These are phyloP conservation scores for Bambusicola thoracicus DNA, from an alignment of 2,113 vertebrate species.

Conservation along the genomic window DNA sequence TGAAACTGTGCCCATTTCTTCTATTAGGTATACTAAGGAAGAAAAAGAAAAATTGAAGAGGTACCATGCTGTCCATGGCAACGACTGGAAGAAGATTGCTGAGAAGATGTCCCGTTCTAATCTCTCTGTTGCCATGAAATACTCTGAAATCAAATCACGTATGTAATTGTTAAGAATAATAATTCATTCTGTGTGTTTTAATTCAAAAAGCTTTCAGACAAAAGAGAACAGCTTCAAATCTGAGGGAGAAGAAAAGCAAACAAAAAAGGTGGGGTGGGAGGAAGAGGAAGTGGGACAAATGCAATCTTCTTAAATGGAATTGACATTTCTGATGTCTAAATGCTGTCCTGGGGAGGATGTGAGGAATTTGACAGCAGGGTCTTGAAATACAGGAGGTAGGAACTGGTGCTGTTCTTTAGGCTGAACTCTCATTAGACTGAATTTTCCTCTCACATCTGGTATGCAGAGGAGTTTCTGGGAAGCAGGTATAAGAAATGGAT, in stretches of 20 bases:
- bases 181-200: background rate
- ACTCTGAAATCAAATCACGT: conserved; percentile 74
- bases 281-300: background rate
- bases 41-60: conserved; percentile 71
- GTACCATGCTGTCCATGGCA: conserved; percentile 72
- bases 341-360: background rate
- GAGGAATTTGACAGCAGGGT: background rate
- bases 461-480: background rate
- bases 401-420: background rate
- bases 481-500: background rate
- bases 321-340: background rate
- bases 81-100: conserved; percentile 78
- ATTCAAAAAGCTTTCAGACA: background rate
- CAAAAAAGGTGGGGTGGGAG: background rate
- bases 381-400: background rate
- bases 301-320: background rate
- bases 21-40: conserved; percentile 66
- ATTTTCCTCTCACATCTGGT: background rate
- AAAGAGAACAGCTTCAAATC: background rate
- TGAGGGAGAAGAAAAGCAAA: background rate
- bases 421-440: background rate
- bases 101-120: conserved; percentile 74
- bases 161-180: background rate
- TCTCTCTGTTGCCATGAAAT: conserved; percentile 75
- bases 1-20: background rate